phyloP scores from a whole-genome alignment of 2,113 vertebrate genomes.

The Siniperca knerii region DNA sequence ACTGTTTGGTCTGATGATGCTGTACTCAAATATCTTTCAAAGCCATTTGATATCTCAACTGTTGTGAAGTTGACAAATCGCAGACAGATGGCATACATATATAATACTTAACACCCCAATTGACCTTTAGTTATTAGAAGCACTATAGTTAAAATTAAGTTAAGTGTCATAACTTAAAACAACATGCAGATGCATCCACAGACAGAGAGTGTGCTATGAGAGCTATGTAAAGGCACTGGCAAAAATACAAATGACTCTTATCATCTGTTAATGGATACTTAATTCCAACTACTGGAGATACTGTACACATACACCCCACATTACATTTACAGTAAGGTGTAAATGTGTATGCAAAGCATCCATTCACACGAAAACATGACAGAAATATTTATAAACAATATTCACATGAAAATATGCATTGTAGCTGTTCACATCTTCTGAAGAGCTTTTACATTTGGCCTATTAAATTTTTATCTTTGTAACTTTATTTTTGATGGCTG shows the following conservation, averaged over 20 bases:
- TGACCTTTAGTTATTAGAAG: not conserved
- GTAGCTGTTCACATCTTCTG: not conserved
- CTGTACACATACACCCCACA: not conserved
- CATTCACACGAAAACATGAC: not conserved
- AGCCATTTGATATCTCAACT: not conserved
- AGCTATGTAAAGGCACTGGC: not conserved
- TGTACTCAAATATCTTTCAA: not conserved
- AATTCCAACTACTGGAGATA: not conserved
- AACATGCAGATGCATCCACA: constrained; percentile 23
- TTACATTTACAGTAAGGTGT: not conserved
- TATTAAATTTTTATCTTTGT: not conserved
- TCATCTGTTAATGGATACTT: constrained; percentile 7
- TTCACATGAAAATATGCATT: not conserved
- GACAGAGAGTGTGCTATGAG: not conserved
- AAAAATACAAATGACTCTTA: not conserved
- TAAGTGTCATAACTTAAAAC: not conserved
- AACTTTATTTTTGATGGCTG: not conserved
- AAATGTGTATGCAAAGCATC: not conserved
- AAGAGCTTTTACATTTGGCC: not conserved
- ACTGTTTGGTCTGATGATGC: not conserved
- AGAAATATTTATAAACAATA: not conserved
- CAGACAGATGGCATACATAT: not conserved
- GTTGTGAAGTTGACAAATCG: not conserved
- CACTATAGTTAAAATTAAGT: not conserved
- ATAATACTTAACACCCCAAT: not conserved